Percentiles rank a stretch among this genome's conserved stretches.
phyloP scores from a whole-genome alignment of 2,113 vertebrate species.

The Chinchilla lanigera region DNA sequence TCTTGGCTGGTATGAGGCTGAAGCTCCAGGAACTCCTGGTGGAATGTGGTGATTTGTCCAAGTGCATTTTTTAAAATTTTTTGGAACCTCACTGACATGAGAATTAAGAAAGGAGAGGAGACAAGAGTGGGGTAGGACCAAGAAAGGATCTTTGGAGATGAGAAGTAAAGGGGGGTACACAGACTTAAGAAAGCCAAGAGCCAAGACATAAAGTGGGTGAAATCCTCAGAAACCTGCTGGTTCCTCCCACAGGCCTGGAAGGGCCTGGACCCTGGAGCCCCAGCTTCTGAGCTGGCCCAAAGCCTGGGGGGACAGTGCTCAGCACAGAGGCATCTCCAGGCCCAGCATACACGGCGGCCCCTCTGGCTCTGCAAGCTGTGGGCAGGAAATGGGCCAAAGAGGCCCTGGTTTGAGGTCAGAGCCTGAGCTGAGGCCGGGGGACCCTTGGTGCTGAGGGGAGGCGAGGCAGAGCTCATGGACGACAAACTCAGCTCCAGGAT shows the following conservation, averaged over 20 bases:
- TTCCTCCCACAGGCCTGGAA: background rate
- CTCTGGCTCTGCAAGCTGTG: background rate
- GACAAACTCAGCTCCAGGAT: background rate
- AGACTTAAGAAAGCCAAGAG: background rate
- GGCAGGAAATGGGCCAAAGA: background rate
- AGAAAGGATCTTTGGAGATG: background rate
- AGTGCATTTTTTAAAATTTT: background rate
- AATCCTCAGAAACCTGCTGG: background rate
- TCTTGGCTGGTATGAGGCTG: too few relatives aligned
- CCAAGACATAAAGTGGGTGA: background rate
- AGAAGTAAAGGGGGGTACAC: background rate
- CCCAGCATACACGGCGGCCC: background rate
- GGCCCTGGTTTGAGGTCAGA: too few relatives aligned
- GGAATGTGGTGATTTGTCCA: background rate
- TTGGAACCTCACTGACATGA: background rate
- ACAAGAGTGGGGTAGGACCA: fast-evolving
- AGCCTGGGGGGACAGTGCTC: background rate
- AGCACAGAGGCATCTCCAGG: background rate
- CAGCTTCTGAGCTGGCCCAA: background rate
- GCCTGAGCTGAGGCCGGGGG: background rate
- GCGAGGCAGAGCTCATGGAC: fast-evolving
- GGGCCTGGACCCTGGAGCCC: background rate
- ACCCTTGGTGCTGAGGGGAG: background rate
- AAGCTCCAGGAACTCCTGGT: background rate
- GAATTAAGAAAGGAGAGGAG: background rate